Evolutionary conservation across 2,113 vertebrate species (phyloP).

Genomic region (Bos javanicus): DNA sequence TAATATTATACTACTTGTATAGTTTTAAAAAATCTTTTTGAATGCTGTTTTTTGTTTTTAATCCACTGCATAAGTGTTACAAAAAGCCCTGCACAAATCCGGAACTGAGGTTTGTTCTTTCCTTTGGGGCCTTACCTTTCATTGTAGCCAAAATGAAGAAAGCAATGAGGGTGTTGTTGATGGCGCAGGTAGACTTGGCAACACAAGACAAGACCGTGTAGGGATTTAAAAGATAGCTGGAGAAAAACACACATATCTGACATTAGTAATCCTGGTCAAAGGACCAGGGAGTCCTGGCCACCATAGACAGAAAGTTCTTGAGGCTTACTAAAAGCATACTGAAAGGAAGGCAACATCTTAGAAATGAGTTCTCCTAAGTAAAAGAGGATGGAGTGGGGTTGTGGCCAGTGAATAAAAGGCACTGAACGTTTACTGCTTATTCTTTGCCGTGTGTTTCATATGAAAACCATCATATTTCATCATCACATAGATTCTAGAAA

Average conservation of each 20-base stretch:
- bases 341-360: conserved; percentile 24
- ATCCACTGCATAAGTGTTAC: not conserved
- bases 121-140: conserved; percentile 85
- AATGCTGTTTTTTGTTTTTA: not conserved
- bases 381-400: not conserved
- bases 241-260: conserved; percentile 64
- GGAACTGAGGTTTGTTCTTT: not conserved
- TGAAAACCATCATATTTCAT: not conserved
- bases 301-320: not conserved
- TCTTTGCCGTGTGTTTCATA: not conserved
- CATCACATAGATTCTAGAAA: conserved; percentile 2
- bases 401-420: not conserved
- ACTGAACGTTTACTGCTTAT: not conserved
- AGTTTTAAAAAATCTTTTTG: not conserved
- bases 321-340: conserved; percentile 30
- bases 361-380: conserved; percentile 18
- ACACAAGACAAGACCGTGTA: conserved; percentile 97
- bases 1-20: not conserved
- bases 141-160: conserved; percentile 94
- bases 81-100: conserved; percentile 17
- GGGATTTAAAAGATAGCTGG: conserved; percentile 96
- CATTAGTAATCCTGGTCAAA: conserved; percentile 43
- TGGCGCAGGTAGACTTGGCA: conserved; percentile 95
- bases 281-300: not conserved
- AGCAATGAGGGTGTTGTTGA: conserved; percentile 93